Evolutionary conservation across 2,888 invertebrate genomes (phyloP), one percentile per base, ranked within the genome.

Genomic region (Pyrrhia umbra): DNA sequence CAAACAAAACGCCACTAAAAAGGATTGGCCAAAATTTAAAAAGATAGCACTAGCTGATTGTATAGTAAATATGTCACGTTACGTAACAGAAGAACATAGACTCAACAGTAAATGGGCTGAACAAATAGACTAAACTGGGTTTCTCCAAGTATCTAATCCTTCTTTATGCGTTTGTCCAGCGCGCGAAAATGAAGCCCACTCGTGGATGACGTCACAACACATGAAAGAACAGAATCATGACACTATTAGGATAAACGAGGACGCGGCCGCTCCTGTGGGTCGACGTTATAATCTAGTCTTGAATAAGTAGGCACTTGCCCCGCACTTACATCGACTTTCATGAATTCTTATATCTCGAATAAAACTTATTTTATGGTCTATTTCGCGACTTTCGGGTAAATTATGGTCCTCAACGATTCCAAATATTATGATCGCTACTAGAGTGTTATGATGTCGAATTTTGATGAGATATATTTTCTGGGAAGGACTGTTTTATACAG

Each of bases 241-340:
- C 77, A 77, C 74, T 76, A 79, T 76, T 77, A 77, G 71, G 76
- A 69, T 75, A 78, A 77, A 80, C 77, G 77, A 77, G 77, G 68
- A 56, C 70, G 49, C 46, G 62, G 40, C 51, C 62, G 56, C 51
- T 73, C 69, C 77, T 57, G 54, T n/a, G 68, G 68, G 68, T 71
- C 50, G 58, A 58, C 56, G 58, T 69, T 68, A 69, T 77, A 71
- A 71, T 78, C 71, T 78, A 78, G 71, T 68, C 58, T 62, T 67
- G 72, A 76, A 76, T 74, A 75, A 75, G 69, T 68, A 77, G 68
- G 39, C 61, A 68, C 64, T 77, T 77, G 68, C 20, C 58, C 57
- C 68, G 46, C 68, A 59, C 64, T 62, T 71, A 71, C 56, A 76
- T 66, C 71, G 71, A 50, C 61, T 66, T 60, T 76, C 71, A 76